Conservation (phyloP, 2,797 vertebrate genomes). For the Esox lucius region DNA sequence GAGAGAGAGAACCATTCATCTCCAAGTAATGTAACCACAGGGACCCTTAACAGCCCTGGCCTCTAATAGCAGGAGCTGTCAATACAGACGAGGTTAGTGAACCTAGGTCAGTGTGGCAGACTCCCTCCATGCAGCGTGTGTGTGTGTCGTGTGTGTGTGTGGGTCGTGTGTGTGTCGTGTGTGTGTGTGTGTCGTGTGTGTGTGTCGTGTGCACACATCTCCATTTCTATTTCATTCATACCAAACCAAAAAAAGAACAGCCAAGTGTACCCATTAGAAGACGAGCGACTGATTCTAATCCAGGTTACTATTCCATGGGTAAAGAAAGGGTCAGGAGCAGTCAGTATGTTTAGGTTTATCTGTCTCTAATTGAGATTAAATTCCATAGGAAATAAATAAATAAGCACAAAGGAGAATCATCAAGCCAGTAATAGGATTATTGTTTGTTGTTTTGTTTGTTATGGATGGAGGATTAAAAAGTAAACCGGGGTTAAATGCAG, state of each 20-base stretch:
- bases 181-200: no score
- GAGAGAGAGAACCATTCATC: slow-evolving; percentile 53
- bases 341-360: slow-evolving; percentile 49
- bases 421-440: slow-evolving; percentile 76
- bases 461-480: slow-evolving; percentile 76
- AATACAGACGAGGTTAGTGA: slow-evolving; percentile 74
- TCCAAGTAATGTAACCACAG: slow-evolving; percentile 71
- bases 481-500: slow-evolving; percentile 74
- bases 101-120: slow-evolving; percentile 44
- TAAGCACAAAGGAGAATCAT: slow-evolving; percentile 59
- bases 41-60: slow-evolving; percentile 64
- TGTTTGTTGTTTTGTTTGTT: slow-evolving; percentile 79
- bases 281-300: slow-evolving; percentile 22
- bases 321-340: slow-evolving; percentile 31
- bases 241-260: background rate
- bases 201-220: background rate
- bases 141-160: background rate
- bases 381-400: slow-evolving; percentile 44
- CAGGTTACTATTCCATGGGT: slow-evolving; percentile 34
- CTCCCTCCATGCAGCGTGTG: background rate
- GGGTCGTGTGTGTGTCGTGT: no score
- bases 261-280: background rate
- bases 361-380: slow-evolving; percentile 70
- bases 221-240: background rate
- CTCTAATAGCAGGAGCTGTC: slow-evolving; percentile 73